Evolutionary conservation across 1,140 invertebrate species (phyloP), one percentile per base, ranked within the genome.

Genomic region (Andrena cerasifolii): DNA sequence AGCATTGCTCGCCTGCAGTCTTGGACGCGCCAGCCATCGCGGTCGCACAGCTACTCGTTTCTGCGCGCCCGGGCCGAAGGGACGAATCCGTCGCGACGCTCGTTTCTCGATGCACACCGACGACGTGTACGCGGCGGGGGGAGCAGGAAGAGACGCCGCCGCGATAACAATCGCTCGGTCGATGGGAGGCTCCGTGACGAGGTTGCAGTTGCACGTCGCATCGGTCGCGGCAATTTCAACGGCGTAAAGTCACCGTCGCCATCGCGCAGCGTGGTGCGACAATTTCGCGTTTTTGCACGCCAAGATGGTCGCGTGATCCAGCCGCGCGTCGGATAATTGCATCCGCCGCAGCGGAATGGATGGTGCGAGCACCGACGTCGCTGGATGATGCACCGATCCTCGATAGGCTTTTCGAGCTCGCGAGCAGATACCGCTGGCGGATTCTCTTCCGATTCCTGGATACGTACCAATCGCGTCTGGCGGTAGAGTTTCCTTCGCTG

Each of bases 291-390:
- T 79, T 82, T 75, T 79, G 40, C 80, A 21, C 18, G 67, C 26
- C 40, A 78, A 74, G 77, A 79, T 47, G 70, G 33, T 81, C 77
- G 80, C 77, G 70, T 82, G 80, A 82, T 33, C 71, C 71, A 71
- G 47, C 53, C 26, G 66, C 78, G 53, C 79, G 31, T 40, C 56
- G 62, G 61, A 66, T 79, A 58, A 67, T 61, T 56, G 31, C 36
- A 67, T 24, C 75, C 43, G 61, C 36, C 40, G 8, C 43, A 43
- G 28, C 21, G 65, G 45, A 31, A 53, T 40, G 24, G 65, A 78
- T 45, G 43, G 56, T 12, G 43, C 31, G 24, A 24, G 47, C 49
- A 45, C 21, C 12, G 62, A 14, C n/a, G 47, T 53, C 53, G 33
- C 1, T 8, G 28, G n/a, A 14, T 10, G 47, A 33, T 56, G 21